Percentiles rank a stretch among this genome's conserved stretches.
Evolutionary conservation across 2,113 vertebrate species (phyloP).

Genomic region (Pseudorhombus dupliciocellatus): DNA sequence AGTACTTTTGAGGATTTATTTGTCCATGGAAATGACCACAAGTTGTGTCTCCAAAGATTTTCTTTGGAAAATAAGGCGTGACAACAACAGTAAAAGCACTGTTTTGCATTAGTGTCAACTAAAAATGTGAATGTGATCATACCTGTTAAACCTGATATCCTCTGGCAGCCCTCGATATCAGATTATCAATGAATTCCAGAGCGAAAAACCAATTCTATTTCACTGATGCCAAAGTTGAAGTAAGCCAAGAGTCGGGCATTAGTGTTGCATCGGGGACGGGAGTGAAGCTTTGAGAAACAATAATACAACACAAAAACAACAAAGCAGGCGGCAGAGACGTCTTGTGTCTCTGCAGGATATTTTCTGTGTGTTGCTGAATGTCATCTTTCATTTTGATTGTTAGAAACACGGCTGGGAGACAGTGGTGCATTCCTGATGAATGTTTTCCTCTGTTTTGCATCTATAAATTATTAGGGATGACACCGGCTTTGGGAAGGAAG

Average conservation of each 20-base stretch:
- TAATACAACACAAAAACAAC: conserved; percentile 7
- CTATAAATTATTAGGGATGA: conserved; percentile 53
- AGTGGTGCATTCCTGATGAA: conserved; percentile 39
- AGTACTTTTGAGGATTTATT: background rate
- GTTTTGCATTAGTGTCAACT: conserved; percentile 19
- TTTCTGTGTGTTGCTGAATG: conserved; percentile 9
- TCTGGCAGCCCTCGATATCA: conserved; percentile 13
- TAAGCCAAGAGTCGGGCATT: conserved; percentile 8
- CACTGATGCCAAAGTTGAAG: conserved; percentile 16
- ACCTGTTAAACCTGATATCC: conserved; percentile 5
- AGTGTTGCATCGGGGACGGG: conserved; percentile 2
- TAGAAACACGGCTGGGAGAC: conserved; percentile 27
- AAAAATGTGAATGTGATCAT: conserved; percentile 10
- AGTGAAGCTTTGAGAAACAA: conserved; percentile 28
- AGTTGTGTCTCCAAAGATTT: background rate
- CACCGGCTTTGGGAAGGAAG: conserved; percentile 47
- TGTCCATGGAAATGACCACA: background rate
- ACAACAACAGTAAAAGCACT: conserved; percentile 10
- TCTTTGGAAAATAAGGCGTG: background rate
- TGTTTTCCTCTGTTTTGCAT: conserved; percentile 55
- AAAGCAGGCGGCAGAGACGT: conserved; percentile 13
- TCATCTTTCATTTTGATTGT: conserved; percentile 29
- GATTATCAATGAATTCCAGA: conserved; percentile 26
- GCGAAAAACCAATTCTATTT: conserved; percentile 34
- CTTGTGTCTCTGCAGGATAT: conserved; percentile 10